phyloP scores from a whole-genome alignment of 2,797 vertebrate species.

The Glyptemys insculpta region DNA sequence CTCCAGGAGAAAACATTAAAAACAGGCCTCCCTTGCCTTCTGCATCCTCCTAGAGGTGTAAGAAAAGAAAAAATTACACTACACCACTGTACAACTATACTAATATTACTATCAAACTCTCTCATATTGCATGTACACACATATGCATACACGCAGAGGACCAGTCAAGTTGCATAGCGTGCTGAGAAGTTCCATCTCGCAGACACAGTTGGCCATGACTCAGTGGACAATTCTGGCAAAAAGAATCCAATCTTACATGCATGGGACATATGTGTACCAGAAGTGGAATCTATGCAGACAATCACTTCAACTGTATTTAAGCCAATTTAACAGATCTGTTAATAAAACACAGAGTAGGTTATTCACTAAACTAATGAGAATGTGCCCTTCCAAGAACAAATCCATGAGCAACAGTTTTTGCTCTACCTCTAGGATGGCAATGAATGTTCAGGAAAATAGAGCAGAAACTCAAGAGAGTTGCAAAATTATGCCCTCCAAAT shows the following conservation, averaged over 20 bases:
- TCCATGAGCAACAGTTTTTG: too few species aligned
- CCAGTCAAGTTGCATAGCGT: not conserved
- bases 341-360: not conserved
- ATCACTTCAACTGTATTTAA: not conserved
- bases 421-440: not conserved
- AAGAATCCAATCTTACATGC: not conserved
- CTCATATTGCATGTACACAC: not conserved
- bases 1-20: too few species aligned
- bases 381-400: not conserved
- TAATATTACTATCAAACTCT: not conserved
- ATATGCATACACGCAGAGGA: not conserved
- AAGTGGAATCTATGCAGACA: not conserved
- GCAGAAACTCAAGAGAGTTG: not conserved
- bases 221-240: not conserved
- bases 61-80: too few species aligned
- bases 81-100: not conserved
- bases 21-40: not conserved
- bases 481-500: not conserved
- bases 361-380: not conserved
- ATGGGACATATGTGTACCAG: not conserved
- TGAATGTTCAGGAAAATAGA: not conserved
- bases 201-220: not conserved
- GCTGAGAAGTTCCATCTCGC: not conserved
- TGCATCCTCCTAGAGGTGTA: not conserved
- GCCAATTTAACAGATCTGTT: not conserved